Evolutionary conservation across 1,140 invertebrate species (phyloP).

Genomic region (Hylaeus anthracinus): DNA sequence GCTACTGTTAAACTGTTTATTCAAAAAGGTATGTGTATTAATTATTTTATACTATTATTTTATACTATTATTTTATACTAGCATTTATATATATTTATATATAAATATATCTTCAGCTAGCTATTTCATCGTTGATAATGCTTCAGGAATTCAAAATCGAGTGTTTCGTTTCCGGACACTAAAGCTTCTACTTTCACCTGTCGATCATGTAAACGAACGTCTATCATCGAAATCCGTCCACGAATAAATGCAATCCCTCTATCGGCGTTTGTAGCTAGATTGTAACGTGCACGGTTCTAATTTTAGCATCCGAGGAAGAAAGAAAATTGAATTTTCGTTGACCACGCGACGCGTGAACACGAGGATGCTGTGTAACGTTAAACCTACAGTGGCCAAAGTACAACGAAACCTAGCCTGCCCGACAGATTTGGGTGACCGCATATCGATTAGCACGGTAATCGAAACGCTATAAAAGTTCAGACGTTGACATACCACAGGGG

Average conservation of each 20-base stretch:
- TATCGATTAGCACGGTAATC: conserved; percentile 48
- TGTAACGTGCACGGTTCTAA: neutral
- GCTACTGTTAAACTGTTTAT: no score
- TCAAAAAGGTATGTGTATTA: no score
- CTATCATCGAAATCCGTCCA: neutral
- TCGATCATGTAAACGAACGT: no score
- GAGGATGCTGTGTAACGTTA: neutral
- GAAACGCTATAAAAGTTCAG: conserved; percentile 59
- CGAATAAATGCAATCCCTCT: neutral
- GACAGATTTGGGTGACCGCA: conserved; percentile 43
- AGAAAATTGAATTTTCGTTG: conserved; percentile 4
- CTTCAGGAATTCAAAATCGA: no score
- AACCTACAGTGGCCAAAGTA: neutral
- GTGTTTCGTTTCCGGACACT: no score
- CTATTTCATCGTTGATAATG: no score
- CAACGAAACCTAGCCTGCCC: conserved; percentile 3
- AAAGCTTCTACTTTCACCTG: no score
- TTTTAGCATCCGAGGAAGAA: neutral
- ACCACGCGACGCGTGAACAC: neutral
- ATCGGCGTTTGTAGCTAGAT: neutral
- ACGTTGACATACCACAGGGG: conserved; percentile 34
- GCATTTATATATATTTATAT: no score
- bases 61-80: no score
- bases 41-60: no score
- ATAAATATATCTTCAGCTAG: no score